phyloP scores from a whole-genome alignment of 2,888 invertebrate species.

The Morinoia aosen region DNA sequence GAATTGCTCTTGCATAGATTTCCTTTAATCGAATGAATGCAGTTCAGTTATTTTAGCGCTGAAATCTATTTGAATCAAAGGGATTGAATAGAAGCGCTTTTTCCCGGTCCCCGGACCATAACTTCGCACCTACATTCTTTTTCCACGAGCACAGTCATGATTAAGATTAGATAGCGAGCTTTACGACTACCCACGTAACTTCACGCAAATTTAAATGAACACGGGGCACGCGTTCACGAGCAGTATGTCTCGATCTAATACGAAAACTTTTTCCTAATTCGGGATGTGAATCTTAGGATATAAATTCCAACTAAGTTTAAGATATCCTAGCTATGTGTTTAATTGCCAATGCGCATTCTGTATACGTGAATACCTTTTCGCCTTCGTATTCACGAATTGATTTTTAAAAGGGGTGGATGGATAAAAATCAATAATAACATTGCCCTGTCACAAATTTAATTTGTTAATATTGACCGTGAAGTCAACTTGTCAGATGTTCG shows the following conservation, averaged over 20 bases:
- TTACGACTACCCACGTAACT: conserved; percentile 20
- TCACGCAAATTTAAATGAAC: neutral
- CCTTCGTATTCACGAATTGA: no score
- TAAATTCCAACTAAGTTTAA: no score
- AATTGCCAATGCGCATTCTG: no score
- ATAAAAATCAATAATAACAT: no score
- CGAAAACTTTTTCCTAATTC: neutral
- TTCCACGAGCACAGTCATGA: neutral
- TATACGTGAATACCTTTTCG: no score
- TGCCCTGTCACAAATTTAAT: no score
- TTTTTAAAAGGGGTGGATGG: no score
- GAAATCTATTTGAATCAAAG: conserved; percentile 17
- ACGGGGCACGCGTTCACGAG: neutral
- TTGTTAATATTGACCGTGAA: no score
- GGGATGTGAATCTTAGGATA: neutral
- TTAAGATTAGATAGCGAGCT: conserved; percentile 38
- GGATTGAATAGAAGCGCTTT: conserved; percentile 26
- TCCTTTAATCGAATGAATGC: conserved; percentile 17
- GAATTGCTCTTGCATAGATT: conserved; percentile 17
- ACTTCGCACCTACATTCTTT: conserved; percentile 22
- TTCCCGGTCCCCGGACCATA: neutral
- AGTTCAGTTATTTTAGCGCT: conserved; percentile 7
- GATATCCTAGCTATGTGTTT: no score
- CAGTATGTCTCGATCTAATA: neutral
- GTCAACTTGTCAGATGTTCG: no score